Conservation (phyloP, 2,797 vertebrate species). For the Pagetopsis macropterus region DNA sequence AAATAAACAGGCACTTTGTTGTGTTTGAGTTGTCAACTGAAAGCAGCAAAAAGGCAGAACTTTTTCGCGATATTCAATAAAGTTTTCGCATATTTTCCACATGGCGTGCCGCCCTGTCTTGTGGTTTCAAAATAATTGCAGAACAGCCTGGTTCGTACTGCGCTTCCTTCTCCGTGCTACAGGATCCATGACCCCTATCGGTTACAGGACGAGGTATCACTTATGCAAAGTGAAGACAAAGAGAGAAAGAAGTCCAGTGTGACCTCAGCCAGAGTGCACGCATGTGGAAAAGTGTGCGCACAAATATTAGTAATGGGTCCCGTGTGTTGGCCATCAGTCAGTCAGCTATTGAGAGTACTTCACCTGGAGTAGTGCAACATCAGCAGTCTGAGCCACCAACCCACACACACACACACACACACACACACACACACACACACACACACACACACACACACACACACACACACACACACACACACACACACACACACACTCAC, state of each 20-base stretch:
- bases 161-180: conserved; percentile 34
- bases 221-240: conserved; percentile 56
- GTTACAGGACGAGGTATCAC: conserved; percentile 67
- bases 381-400: conserved; percentile 65
- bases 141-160: conserved; percentile 39
- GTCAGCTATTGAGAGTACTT: conserved; percentile 59
- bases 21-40: too few relatives aligned
- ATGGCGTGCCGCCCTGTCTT: neutral
- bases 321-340: conserved; percentile 65
- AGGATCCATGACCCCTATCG: conserved; percentile 67
- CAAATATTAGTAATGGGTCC: conserved; percentile 45
- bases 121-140: conserved; percentile 46
- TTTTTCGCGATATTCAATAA: too few relatives aligned
- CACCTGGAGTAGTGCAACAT: conserved; percentile 69
- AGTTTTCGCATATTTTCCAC: too few relatives aligned
- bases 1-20: too few relatives aligned
- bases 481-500: conserved; percentile 32
- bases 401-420: conserved; percentile 19
- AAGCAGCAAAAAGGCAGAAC: too few relatives aligned
- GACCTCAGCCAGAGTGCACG: conserved; percentile 50
- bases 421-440: conserved; percentile 27
- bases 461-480: conserved; percentile 22
- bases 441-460: conserved; percentile 32
- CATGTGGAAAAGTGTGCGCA: conserved; percentile 20
- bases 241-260: conserved; percentile 46